A percentile compares a stretch with the other conserved stretches of the same genome.
These are phyloP conservation scores for Drosophila melanica DNA, from an alignment of 1,140 invertebrate genomes.

Conservation along the genomic window DNA sequence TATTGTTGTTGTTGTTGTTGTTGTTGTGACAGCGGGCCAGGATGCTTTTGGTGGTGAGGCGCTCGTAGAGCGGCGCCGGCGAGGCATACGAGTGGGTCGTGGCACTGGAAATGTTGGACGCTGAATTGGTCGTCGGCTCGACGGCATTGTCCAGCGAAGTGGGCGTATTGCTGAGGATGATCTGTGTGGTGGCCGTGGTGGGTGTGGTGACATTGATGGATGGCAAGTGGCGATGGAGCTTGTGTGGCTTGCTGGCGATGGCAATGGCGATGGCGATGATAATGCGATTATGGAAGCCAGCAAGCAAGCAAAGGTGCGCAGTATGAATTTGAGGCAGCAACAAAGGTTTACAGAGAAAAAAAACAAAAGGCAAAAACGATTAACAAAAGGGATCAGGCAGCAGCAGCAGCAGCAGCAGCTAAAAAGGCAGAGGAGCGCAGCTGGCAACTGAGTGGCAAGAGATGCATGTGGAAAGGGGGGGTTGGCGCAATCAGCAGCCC, in stretches of 20 bases:
- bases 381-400: slow-evolving; percentile 71
- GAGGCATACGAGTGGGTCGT: slow-evolving; percentile 63
- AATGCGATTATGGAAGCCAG: slow-evolving; percentile 40
- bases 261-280: slow-evolving; percentile 40
- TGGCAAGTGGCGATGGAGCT: slow-evolving; percentile 66
- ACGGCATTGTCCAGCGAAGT: slow-evolving; percentile 29
- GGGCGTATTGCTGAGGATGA: slow-evolving; percentile 63
- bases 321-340: slow-evolving; percentile 60
- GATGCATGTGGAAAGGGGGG: too few species aligned
- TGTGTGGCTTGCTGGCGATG: slow-evolving; percentile 54
- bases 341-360: slow-evolving; percentile 72
- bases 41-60: slow-evolving; percentile 69
- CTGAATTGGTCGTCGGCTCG: slow-evolving; percentile 13
- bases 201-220: slow-evolving; percentile 80
- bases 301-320: slow-evolving; percentile 57
- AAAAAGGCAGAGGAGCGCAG: not conserved
- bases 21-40: slow-evolving; percentile 51
- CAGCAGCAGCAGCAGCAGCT: slow-evolving; percentile 31
- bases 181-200: slow-evolving; percentile 73
- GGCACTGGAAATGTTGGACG: slow-evolving; percentile 48
- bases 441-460: slow-evolving; percentile 19
- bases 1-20: slow-evolving; percentile 18
- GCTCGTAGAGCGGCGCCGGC: slow-evolving; percentile 59
- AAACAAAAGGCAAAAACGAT: slow-evolving; percentile 64
- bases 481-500: too few species aligned